Conservation (phyloP, 2,113 vertebrate species). For the Rafetus swinhoei region DNA sequence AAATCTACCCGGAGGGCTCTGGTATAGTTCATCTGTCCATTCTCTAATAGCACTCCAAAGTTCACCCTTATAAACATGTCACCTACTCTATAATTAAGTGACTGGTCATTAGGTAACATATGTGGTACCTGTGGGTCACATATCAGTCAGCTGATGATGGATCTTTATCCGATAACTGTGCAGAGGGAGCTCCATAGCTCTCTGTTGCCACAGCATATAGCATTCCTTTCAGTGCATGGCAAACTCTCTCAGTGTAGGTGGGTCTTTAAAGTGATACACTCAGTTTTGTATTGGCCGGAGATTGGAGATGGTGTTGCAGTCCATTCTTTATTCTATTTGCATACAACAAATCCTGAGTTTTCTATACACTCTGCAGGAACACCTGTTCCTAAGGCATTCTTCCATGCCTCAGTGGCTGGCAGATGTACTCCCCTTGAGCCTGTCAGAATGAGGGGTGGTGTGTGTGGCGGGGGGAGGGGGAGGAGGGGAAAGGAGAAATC, state of each 20-base stretch:
- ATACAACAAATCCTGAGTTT: neutral
- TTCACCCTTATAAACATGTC: slow-evolving; percentile 99
- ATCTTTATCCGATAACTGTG: slow-evolving; percentile 90
- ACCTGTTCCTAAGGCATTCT: neutral
- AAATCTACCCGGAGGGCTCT: slow-evolving; percentile 83
- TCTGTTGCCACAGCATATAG: slow-evolving; percentile 56
- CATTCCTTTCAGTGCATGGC: neutral
- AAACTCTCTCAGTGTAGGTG: neutral
- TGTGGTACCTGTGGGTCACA: slow-evolving; percentile 89
- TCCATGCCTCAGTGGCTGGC: neutral
- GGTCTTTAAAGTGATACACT: neutral
- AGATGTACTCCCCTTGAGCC: neutral
- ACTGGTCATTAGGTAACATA: slow-evolving; percentile 90
- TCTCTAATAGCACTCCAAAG: slow-evolving; percentile 94
- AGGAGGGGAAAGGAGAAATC: neutral
- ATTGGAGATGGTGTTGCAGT: neutral
- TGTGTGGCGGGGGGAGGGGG: too few species aligned
- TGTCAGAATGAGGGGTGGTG: neutral
- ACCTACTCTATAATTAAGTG: slow-evolving; percentile 91
- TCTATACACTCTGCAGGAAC: neutral
- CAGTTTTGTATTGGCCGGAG: neutral
- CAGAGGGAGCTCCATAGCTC: slow-evolving; percentile 70
- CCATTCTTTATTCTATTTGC: neutral
- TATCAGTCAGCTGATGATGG: slow-evolving; percentile 92
- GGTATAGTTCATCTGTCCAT: slow-evolving; percentile 86